Evolutionary conservation across 2,113 vertebrate species (phyloP).

Genomic region (Pristiophorus japonicus): DNA sequence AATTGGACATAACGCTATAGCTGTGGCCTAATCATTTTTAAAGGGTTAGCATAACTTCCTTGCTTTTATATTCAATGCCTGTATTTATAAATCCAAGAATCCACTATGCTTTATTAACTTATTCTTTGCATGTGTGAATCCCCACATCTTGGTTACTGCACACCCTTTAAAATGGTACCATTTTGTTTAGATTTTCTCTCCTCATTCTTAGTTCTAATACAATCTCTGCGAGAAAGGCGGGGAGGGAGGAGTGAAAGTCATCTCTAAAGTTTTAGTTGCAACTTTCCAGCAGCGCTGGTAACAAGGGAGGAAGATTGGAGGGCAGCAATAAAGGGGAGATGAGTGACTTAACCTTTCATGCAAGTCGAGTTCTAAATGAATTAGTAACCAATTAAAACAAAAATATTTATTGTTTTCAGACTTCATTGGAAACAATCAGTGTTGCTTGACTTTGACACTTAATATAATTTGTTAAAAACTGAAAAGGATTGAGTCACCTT

Average conservation of each 20-base stretch:
- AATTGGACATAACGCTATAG: too few species aligned
- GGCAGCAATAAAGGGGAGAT: neutral
- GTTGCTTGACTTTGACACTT: neutral
- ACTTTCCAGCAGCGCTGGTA: neutral
- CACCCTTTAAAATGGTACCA: neutral
- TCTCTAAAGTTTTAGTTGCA: neutral
- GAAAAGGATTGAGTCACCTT: neutral
- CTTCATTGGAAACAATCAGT: neutral
- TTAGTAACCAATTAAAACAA: neutral
- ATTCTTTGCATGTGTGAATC: neutral
- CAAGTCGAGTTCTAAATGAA: neutral
- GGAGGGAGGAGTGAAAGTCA: neutral
- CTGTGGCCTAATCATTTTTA: too few species aligned
- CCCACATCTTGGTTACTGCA: neutral
- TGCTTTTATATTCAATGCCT: neutral
- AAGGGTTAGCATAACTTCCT: too few species aligned
- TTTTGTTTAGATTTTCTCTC: neutral
- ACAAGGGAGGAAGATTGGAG: neutral
- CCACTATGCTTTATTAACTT: neutral
- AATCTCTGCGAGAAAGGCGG: neutral
- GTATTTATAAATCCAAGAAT: neutral
- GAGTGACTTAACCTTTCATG: neutral
- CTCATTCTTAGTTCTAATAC: neutral
- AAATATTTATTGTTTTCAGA: neutral
- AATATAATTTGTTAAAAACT: neutral